A percentile compares a stretch with the other conserved stretches of the same genome.
Evolutionary conservation across 2,113 vertebrate genomes (phyloP).

Genomic region (Nematolebias whitei): DNA sequence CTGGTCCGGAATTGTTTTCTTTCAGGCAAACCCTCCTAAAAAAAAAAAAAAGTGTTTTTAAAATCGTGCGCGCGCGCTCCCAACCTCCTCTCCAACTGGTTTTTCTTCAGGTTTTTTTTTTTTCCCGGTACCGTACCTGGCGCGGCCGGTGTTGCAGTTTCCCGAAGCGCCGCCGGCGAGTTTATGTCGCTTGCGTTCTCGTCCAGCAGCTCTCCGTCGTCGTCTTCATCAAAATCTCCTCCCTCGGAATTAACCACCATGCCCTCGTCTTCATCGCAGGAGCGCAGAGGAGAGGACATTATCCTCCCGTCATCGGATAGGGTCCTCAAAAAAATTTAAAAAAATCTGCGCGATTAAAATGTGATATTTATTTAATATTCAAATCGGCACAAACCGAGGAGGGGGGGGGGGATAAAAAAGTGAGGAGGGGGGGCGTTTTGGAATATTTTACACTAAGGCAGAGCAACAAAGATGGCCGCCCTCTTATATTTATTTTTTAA

Average conservation of each 20-base stretch:
- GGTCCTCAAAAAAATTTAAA: conserved; percentile 68
- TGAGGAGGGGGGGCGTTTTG: conserved; percentile 90
- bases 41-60: conserved; percentile 3
- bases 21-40: no score
- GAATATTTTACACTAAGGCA: conserved; percentile 91
- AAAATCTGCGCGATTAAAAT: conserved; percentile 46
- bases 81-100: background rate
- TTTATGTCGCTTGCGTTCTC: conserved; percentile 86
- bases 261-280: conserved; percentile 90
- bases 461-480: conserved; percentile 95
- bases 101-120: background rate
- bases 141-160: conserved; percentile 81
- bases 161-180: conserved; percentile 83
- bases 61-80: conserved; percentile 36
- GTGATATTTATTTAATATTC: conserved; percentile 87
- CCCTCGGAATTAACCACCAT: conserved; percentile 90
- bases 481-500: conserved; percentile 96
- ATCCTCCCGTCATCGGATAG: conserved; percentile 82
- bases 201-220: conserved; percentile 84
- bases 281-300: conserved; percentile 91
- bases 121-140: conserved; percentile 77
- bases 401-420: conserved; percentile 72
- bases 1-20: no score
- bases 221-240: conserved; percentile 90
- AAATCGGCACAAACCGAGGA: conserved; percentile 79